Percentiles rank a stretch among this genome's conserved stretches.
Conservation (phyloP, 2,113 vertebrate genomes). For the Salvelinus sp. region DNA sequence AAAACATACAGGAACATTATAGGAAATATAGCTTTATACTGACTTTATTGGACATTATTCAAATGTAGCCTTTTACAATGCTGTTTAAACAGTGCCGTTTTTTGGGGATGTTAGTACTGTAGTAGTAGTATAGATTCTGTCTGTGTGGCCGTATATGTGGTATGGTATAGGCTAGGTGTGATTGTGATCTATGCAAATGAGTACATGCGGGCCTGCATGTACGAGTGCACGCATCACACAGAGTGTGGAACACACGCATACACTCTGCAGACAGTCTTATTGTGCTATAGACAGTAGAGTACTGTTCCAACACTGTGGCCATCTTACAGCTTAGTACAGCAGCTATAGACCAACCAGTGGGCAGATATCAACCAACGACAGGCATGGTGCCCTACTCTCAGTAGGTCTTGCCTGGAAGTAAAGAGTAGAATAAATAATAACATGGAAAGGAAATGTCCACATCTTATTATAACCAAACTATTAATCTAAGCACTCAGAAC, state of each 20-base stretch:
- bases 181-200: slow-evolving; percentile 71
- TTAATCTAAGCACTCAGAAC: neutral
- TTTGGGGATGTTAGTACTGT: slow-evolving; percentile 42
- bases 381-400: slow-evolving; percentile 41
- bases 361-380: slow-evolving; percentile 29
- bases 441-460: slow-evolving; percentile 7
- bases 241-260: slow-evolving; percentile 19
- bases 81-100: slow-evolving; percentile 30
- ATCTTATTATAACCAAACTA: neutral
- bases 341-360: neutral
- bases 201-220: slow-evolving; percentile 23
- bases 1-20: neutral
- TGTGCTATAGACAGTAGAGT: slow-evolving; percentile 62
- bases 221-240: slow-evolving; percentile 18
- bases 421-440: neutral
- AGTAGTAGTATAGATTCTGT: slow-evolving; percentile 16
- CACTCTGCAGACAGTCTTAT: slow-evolving; percentile 50
- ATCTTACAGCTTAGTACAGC: neutral
- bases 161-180: slow-evolving; percentile 52
- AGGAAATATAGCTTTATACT: too few species aligned
- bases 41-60: too few species aligned
- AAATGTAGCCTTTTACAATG: too few species aligned
- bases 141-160: slow-evolving; percentile 29
- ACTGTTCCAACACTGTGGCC: slow-evolving; percentile 39
- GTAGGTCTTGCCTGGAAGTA: slow-evolving; percentile 30